Conservation (phyloP, 2,113 vertebrate genomes). For the Ammodytes marinus region DNA sequence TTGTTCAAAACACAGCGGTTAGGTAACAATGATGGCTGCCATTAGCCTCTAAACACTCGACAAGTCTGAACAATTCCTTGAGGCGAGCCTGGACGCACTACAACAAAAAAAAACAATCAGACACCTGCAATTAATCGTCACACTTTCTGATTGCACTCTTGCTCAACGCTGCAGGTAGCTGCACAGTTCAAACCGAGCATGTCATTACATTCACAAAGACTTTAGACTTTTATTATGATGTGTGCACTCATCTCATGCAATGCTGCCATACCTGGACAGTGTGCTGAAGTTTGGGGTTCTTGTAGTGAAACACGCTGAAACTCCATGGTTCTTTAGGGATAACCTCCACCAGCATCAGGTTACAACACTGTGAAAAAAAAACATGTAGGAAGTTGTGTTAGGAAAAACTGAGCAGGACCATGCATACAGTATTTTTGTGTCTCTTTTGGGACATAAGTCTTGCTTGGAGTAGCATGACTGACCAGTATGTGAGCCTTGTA, state of each 20-base stretch:
- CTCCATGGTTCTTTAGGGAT: constrained; percentile 97
- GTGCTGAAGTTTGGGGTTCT: constrained; percentile 98
- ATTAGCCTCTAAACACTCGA: constrained; percentile 46
- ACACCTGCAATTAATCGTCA: constrained; percentile 50
- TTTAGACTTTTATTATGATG: constrained; percentile 1
- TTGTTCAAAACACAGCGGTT: constrained; percentile 40
- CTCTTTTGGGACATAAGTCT: neutral
- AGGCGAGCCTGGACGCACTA: constrained; percentile 15
- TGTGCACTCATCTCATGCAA: neutral
- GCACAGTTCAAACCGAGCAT: constrained; percentile 24
- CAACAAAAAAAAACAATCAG: constrained; percentile 44
- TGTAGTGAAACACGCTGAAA: constrained; percentile 99
- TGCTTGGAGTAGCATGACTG: constrained; percentile 49
- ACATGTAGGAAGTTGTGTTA: constrained; percentile 13
- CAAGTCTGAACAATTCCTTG: constrained; percentile 64
- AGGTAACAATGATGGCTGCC: constrained; percentile 52
- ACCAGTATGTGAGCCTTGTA: constrained; percentile 99
- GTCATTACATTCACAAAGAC: constrained; percentile 43
- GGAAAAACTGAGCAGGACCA: neutral
- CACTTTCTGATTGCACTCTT: constrained; percentile 41
- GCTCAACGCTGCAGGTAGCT: constrained; percentile 42
- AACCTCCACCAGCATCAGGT: constrained; percentile 98
- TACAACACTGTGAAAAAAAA: constrained; percentile 89
- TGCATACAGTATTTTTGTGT: neutral
- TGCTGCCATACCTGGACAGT: constrained; percentile 92